These are phyloP conservation scores for human (Homo sapiens) DNA, from an alignment of 2,113 vertebrate genomes.

Conservation along the genomic window GRCh38 chr2:35419001-35419500, in stretches of 20 bases:
- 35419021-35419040: too few relatives aligned
- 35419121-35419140: too few relatives aligned
- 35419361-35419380: background rate
- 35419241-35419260: background rate
- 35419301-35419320: background rate
- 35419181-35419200: too few relatives aligned
- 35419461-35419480: background rate
- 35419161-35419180: too few relatives aligned
- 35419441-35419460: background rate
- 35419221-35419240: too few relatives aligned
- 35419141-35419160: too few relatives aligned
- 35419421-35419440: background rate
- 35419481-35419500: background rate
- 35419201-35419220: too few relatives aligned
- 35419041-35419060: too few relatives aligned
- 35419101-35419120: too few relatives aligned
- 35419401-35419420: background rate
- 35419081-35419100: too few relatives aligned
- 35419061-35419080: too few relatives aligned
- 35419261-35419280: background rate
- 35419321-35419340: background rate
- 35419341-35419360: background rate
- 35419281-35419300: background rate
- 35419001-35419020: too few relatives aligned
- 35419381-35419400: background rate